Evolutionary conservation across 2,888 invertebrate species (phyloP).

Genomic region (Frankliniella intonsa): DNA sequence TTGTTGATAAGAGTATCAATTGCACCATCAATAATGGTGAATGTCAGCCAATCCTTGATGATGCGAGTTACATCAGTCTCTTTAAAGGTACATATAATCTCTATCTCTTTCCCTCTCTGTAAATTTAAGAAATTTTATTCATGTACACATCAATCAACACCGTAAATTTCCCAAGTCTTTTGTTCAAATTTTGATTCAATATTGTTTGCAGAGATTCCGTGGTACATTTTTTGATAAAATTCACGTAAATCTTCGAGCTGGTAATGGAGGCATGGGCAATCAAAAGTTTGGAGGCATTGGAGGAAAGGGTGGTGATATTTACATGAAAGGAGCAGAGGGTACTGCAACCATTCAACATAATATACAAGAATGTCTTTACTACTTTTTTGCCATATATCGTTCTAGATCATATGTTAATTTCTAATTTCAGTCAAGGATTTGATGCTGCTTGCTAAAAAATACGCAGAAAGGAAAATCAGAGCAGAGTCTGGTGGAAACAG

Average conservation of each 20-base stretch:
- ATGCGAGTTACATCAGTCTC: neutral
- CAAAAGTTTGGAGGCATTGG: slow-evolving; percentile 84
- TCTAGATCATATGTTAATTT: slow-evolving; percentile 26
- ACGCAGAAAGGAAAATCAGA: slow-evolving; percentile 55
- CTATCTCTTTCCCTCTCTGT: neutral
- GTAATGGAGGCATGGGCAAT: slow-evolving; percentile 73
- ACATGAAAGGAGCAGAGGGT: slow-evolving; percentile 61
- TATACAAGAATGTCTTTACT: slow-evolving; percentile 44
- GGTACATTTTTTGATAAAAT: slow-evolving; percentile 70
- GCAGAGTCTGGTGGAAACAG: slow-evolving; percentile 75
- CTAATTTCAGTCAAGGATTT: slow-evolving; percentile 41
- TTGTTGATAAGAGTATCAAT: neutral
- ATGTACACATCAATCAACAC: neutral
- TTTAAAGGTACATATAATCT: neutral
- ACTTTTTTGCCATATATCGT: slow-evolving; percentile 38
- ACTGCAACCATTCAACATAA: neutral
- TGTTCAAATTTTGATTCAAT: neutral
- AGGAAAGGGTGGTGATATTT: slow-evolving; percentile 85
- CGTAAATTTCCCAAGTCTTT: neutral
- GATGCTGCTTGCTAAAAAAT: slow-evolving; percentile 44
- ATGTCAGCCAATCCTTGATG: neutral
- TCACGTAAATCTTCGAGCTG: slow-evolving; percentile 73
- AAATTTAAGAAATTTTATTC: neutral
- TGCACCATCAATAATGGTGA: neutral
- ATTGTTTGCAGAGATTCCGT: neutral